Evolutionary conservation across 1,140 invertebrate species (phyloP), one percentile per base, ranked within the genome.

Genomic region (Heliconius hermathena): DNA sequence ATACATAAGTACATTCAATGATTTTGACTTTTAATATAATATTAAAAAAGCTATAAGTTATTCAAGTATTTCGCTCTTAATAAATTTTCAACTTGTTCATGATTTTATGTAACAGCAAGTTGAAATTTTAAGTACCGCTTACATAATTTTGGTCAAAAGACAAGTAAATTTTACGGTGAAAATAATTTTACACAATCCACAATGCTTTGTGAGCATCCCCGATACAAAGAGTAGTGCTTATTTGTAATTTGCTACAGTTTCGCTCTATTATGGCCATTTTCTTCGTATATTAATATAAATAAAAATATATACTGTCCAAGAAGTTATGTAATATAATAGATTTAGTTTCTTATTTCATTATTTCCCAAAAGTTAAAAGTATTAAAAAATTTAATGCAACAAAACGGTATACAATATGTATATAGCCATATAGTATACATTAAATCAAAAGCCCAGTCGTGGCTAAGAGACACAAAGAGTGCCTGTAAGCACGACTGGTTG

Each of bases 111-210:
- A 66, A 66, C 60, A 66, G 60, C 60, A 66, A 66, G 60, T 66
- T 66, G 60, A 66, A 66, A 66, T 29, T 66, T 66, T 66, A 29
- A 26, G 60, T 66, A 29, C 60, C 26, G 26, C 22, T 26, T 66
- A 66, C 57, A 60, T 60, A 60, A 60, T 60, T 60, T n/a, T 60
- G 57, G 22, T 66, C 22, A 66, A 66, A 13, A 66, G 60, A 66
- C 60, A 66, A 66, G 60, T 66, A 66, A 29, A 29, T 66, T 66
- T 29, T 66, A 66, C 60, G 60, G 60, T 66, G 13, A 4, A 66
- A 66, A 66, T 66, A 16, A 66, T 66, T 66, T 29, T 66, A 66
- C n/a, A 66, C 22, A 66, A 66, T 66, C 60, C 60, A 66, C 60
- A 66, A 66, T 66, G 60, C 60, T 66, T 66, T 29, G 60, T 66